Evolutionary conservation across 2,888 invertebrate genomes (phyloP).

Genomic region (Anagyrus pseudococci): DNA sequence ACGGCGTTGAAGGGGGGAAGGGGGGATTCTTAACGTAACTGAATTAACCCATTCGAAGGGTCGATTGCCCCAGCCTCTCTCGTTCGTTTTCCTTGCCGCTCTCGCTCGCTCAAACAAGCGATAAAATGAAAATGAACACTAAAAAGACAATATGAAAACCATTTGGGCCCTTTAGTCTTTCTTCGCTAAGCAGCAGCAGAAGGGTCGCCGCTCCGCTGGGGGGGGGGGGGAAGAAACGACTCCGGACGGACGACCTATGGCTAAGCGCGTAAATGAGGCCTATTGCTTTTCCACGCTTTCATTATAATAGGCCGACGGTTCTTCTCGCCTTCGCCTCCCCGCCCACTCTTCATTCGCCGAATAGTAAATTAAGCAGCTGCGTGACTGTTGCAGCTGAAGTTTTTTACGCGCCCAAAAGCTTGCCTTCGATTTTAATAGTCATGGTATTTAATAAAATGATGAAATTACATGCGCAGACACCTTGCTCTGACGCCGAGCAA

Average conservation of each 20-base stretch:
- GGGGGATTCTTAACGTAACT: conserved; percentile 35
- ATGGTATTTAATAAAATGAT: no score
- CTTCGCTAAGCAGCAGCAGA: no score
- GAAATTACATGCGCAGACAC: no score
- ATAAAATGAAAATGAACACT: conserved; percentile 61
- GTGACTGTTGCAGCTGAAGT: no score
- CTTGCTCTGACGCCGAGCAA: no score
- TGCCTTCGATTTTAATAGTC: no score
- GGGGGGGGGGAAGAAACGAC: conserved; percentile 46
- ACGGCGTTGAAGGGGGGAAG: conserved; percentile 11
- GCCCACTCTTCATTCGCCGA: no score
- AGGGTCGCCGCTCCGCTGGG: conserved; percentile 35
- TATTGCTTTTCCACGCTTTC: conserved; percentile 46
- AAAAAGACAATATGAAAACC: conserved; percentile 62
- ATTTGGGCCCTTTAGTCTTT: conserved; percentile 50
- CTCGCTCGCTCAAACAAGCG: conserved; percentile 54
- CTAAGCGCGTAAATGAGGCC: conserved; percentile 60
- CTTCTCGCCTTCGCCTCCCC: no score
- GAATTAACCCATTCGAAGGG: conserved; percentile 52
- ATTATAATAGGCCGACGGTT: conserved; percentile 13
- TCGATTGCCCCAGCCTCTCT: no score
- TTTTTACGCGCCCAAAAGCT: no score
- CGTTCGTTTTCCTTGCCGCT: no score
- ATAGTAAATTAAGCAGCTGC: no score
- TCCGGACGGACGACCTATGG: conserved; percentile 41